A percentile compares a stretch with the other conserved stretches of the same genome.
Evolutionary conservation across 2,113 vertebrate species (phyloP).

Genomic region (Thalassarche chlororhynchos): DNA sequence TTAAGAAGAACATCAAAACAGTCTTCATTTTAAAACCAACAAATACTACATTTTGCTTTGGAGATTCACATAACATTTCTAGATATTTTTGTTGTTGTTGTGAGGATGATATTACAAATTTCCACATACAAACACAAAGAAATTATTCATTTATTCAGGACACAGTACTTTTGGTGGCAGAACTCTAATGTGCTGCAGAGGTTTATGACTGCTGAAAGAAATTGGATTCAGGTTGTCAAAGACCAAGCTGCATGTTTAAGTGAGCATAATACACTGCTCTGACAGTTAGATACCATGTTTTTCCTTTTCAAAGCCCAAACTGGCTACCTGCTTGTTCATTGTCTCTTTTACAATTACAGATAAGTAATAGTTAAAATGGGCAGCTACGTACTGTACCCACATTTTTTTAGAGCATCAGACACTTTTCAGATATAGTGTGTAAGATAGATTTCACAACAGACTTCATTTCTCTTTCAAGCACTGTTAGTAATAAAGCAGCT

Average conservation of each 20-base stretch:
- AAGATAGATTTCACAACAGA: not conserved
- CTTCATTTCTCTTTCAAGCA: not conserved
- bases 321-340: not conserved
- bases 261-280: not conserved
- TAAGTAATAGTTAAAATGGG: not conserved
- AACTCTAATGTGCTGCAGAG: not conserved
- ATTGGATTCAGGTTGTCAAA: not conserved
- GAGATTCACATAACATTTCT: not conserved
- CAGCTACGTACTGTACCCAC: not conserved
- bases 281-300: not conserved
- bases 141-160: not conserved
- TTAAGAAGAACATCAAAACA: not conserved
- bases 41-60: not conserved
- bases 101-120: not conserved
- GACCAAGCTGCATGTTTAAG: not conserved
- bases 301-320: not conserved
- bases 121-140: not conserved
- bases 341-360: not conserved
- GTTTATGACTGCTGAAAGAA: not conserved
- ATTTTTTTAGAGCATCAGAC: not conserved
- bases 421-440: not conserved
- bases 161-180: not conserved
- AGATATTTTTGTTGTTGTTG: not conserved
- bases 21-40: not conserved
- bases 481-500: not conserved